Evolutionary conservation across 2,888 invertebrate species (phyloP).

Genomic region (Limnephilus marmoratus): DNA sequence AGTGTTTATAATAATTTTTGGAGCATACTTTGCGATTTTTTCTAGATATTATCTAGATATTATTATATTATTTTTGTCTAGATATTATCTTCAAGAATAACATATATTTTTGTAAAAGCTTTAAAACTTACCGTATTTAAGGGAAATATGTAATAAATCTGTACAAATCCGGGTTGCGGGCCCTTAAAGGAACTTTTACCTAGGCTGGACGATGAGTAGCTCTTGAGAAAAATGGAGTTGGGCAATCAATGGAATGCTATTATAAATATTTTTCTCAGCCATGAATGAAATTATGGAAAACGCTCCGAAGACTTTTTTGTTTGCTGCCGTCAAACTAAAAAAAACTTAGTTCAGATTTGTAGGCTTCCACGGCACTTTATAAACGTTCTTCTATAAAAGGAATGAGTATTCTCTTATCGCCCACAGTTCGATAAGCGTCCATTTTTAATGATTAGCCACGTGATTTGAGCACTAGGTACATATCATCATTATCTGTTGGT

Average conservation of each 20-base stretch:
- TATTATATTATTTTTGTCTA: too few species aligned
- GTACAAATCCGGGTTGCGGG: too few species aligned
- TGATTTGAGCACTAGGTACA: constrained; percentile 26
- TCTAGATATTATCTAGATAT: too few species aligned
- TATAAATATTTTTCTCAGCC: not conserved
- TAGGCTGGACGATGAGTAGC: too few species aligned
- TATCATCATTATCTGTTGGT: not conserved
- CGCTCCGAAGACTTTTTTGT: not conserved
- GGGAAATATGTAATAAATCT: too few species aligned
- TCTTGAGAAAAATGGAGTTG: too few species aligned
- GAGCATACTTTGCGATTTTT: too few species aligned
- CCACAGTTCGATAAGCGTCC: not conserved
- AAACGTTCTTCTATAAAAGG: not conserved
- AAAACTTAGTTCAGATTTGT: not conserved
- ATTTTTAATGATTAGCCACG: constrained; percentile 33
- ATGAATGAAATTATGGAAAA: not conserved
- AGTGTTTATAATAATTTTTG: too few species aligned
- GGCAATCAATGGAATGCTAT: not conserved
- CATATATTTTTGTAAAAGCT: too few species aligned
- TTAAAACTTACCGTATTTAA: too few species aligned
- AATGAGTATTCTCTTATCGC: constrained; percentile 12
- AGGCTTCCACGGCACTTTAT: constrained; percentile 2
- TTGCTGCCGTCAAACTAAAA: not conserved
- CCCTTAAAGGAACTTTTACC: too few species aligned
- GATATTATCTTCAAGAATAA: too few species aligned